These are phyloP conservation scores for Amblyraja radiata DNA, from an alignment of 2,797 vertebrate genomes.

Conservation along the genomic window DNA sequence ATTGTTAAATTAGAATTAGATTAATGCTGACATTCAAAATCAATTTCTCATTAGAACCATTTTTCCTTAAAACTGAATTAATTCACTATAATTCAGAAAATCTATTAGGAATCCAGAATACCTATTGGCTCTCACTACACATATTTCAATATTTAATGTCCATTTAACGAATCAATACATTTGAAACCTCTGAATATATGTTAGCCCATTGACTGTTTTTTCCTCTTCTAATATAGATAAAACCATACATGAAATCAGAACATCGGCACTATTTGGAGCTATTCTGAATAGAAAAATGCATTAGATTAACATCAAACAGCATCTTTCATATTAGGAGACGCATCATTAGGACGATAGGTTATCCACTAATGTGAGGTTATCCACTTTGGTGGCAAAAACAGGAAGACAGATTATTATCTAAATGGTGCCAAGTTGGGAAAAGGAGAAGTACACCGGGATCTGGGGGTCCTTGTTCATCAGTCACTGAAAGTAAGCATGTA, in stretches of 20 bases:
- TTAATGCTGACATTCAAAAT: conserved; percentile 36
- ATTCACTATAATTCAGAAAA: conserved; percentile 25
- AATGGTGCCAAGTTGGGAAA: too few species aligned
- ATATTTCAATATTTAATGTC: neutral
- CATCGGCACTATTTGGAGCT: neutral
- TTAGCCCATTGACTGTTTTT: neutral
- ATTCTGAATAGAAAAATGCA: neutral
- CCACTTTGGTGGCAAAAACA: too few species aligned
- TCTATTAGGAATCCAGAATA: neutral
- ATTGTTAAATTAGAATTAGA: conserved; percentile 34
- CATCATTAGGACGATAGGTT: neutral
- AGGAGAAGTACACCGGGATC: too few species aligned
- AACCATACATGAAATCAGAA: neutral
- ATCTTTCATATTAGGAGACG: neutral
- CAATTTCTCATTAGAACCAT: conserved; percentile 32
- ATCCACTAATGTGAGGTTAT: too few species aligned
- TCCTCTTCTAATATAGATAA: neutral
- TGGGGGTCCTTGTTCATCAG: too few species aligned
- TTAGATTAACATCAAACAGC: neutral
- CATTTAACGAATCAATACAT: neutral
- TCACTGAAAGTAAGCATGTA: too few species aligned
- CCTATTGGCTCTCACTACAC: neutral
- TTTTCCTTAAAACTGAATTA: neutral
- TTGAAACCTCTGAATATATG: neutral
- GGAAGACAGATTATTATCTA: too few species aligned